Conservation (phyloP, 2,113 vertebrate species). For the Grammatotria lemairii region DNA sequence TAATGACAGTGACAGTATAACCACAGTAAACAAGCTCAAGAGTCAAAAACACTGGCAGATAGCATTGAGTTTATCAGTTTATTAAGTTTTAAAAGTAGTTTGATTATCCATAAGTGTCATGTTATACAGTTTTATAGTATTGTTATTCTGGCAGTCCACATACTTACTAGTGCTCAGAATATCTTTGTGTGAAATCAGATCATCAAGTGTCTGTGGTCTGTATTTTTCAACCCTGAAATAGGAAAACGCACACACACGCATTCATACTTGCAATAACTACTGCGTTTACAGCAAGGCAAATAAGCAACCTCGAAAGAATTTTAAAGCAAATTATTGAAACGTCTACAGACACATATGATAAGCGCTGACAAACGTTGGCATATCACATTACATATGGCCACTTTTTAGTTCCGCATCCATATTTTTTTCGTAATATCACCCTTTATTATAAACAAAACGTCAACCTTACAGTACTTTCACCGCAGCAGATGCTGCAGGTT, state of each 20-base stretch:
- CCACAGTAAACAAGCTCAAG: not conserved
- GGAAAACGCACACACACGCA: not conserved
- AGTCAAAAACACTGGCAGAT: not conserved
- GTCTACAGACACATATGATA: not conserved
- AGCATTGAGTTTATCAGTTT: not conserved
- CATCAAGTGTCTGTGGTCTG: conserved; percentile 84
- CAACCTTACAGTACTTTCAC: not conserved
- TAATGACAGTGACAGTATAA: not conserved
- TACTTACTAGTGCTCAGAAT: conserved; percentile 87
- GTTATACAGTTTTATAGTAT: not conserved
- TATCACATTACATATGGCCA: not conserved
- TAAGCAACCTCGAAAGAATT: not conserved
- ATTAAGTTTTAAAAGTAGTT: not conserved
- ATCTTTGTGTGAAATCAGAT: conserved; percentile 91
- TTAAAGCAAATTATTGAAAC: not conserved
- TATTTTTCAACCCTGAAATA: conserved; percentile 91
- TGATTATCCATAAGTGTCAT: not conserved
- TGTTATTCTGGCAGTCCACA: not conserved
- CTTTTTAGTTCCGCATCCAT: not conserved
- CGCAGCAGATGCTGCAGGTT: not conserved
- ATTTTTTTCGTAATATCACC: not conserved
- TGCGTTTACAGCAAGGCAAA: not conserved
- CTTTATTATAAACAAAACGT: not conserved
- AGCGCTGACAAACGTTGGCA: not conserved
- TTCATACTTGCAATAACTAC: not conserved